Percentiles rank a stretch among this genome's conserved stretches.
Conservation (phyloP, 2,113 vertebrate genomes). For the Chaenocephalus aceratus region DNA sequence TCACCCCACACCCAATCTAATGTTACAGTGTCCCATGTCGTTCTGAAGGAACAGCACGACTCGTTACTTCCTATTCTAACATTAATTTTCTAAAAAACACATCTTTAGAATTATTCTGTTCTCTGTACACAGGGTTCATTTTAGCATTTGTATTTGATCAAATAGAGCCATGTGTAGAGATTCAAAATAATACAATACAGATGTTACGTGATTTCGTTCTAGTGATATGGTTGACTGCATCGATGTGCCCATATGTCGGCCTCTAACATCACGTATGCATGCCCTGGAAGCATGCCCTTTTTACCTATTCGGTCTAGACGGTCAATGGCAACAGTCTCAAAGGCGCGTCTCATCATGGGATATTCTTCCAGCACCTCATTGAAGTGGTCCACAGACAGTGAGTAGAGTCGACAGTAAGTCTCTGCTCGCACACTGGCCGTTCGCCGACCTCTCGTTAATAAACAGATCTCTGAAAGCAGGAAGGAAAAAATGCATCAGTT, state of each 20-base stretch:
- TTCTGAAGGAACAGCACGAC: constrained; percentile 47
- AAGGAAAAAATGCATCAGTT: constrained; percentile 10
- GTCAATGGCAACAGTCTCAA: constrained; percentile 97
- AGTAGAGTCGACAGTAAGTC: constrained; percentile 97
- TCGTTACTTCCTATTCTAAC: constrained; percentile 55
- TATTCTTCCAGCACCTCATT: constrained; percentile 98
- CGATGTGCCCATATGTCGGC: not conserved
- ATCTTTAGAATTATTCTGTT: constrained; percentile 8
- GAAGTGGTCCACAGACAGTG: constrained; percentile 95
- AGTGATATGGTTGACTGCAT: not conserved
- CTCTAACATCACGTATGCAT: not conserved
- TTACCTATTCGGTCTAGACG: constrained; percentile 95
- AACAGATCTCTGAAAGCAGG: constrained; percentile 90
- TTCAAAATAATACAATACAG: not conserved
- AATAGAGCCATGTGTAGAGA: not conserved
- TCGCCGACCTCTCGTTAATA: constrained; percentile 93
- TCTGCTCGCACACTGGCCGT: constrained; percentile 95
- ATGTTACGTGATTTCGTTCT: not conserved
- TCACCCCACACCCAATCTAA: constrained; percentile 63
- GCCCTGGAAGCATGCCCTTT: not conserved
- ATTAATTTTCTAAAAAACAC: constrained; percentile 18
- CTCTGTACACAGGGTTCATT: not conserved
- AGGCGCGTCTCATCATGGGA: constrained; percentile 98
- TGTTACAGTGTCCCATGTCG: constrained; percentile 61
- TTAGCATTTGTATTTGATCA: not conserved